Conservation (phyloP, 2,113 vertebrate genomes). For the Cynocephalus volans region DNA sequence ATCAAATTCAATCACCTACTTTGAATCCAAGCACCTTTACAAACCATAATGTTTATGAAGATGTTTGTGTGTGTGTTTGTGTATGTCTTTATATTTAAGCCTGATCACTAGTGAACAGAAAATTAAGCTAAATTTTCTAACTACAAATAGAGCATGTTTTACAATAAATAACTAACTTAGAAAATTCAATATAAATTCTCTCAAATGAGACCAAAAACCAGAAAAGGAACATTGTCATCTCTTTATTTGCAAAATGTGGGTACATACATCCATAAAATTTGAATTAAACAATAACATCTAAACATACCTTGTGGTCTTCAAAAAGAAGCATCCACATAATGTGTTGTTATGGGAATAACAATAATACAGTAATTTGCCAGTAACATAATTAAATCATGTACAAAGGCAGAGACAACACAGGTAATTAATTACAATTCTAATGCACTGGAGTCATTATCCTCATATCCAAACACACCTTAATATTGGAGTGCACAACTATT, state of each 20-base stretch:
- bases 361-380: background rate
- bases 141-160: background rate
- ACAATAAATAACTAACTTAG: conserved; percentile 9
- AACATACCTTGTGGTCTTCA: background rate
- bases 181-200: background rate
- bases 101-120: background rate
- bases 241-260: background rate
- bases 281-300: background rate
- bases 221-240: background rate
- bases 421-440: background rate
- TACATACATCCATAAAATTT: background rate
- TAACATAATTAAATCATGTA: conserved; percentile 11
- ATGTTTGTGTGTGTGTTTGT: rapidly evolving
- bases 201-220: background rate
- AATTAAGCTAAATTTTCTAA: background rate
- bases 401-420: conserved; percentile 1
- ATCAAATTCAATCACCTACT: background rate
- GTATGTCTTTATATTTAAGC: background rate
- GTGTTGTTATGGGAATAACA: background rate
- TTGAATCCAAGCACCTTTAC: background rate
- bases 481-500: too few species aligned
- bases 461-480: background rate
- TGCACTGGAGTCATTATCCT: background rate
- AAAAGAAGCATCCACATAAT: background rate
- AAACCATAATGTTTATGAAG: background rate